Evolutionary conservation across 2,797 vertebrate genomes (phyloP).

Genomic region (Tiaroga cobitis): DNA sequence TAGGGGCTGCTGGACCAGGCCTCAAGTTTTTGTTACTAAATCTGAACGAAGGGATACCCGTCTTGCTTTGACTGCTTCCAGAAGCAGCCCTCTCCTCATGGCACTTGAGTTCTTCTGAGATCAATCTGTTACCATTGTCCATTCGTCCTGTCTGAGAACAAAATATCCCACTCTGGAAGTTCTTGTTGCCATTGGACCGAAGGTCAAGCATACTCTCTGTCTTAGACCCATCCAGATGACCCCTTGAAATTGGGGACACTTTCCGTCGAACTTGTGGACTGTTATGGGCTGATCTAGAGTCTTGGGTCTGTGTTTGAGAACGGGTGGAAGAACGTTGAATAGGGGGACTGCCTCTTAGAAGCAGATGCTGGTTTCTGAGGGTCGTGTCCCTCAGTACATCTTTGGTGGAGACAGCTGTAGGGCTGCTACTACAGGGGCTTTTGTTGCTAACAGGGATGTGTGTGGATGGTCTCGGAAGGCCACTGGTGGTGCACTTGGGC

Average conservation of each 20-base stretch:
- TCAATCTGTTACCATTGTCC: conserved; percentile 61
- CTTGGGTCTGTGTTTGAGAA: conserved; percentile 34
- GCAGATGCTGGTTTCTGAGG: conserved; percentile 70
- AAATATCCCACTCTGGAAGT: conserved; percentile 64
- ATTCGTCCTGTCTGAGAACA: conserved; percentile 59
- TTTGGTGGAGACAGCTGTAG: conserved; percentile 54
- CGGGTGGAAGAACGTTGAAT: conserved; percentile 50
- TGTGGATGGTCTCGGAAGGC: conserved; percentile 63
- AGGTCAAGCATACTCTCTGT: conserved; percentile 46
- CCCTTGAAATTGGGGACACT: conserved; percentile 65
- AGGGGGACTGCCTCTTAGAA: conserved; percentile 62
- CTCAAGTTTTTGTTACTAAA: conserved; percentile 66
- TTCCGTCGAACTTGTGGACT: conserved; percentile 74
- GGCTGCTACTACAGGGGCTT: conserved; percentile 55
- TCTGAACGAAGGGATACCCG: conserved; percentile 22
- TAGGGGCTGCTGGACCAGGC: background rate
- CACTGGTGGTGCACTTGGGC: conserved; percentile 52
- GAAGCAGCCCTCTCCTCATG: conserved; percentile 5
- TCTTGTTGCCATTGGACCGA: conserved; percentile 68
- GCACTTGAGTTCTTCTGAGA: conserved; percentile 10
- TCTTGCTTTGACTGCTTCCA: conserved; percentile 31
- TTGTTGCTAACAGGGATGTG: conserved; percentile 65
- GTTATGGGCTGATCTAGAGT: conserved; percentile 76
- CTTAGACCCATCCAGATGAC: conserved; percentile 65
- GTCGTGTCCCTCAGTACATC: conserved; percentile 63